Evolutionary conservation across 2,888 invertebrate genomes (phyloP).

Genomic region (Brachypterus glaber): DNA sequence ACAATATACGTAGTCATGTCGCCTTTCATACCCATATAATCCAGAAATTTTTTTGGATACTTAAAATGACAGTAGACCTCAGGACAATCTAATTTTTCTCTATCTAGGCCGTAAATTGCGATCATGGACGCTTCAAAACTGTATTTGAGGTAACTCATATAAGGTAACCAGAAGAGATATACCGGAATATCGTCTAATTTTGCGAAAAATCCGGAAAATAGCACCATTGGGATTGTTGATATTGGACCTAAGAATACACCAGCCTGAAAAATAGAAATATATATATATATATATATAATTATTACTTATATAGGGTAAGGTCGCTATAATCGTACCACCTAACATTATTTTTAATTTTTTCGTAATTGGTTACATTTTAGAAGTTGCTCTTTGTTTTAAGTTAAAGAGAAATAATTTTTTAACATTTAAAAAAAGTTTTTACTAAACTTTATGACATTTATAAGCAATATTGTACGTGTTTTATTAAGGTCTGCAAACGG

Average conservation of each 20-base stretch:
- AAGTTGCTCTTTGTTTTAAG: no score
- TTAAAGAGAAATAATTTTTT: conserved; percentile 7
- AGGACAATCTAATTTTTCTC: conserved; percentile 73
- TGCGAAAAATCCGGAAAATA: conserved; percentile 92
- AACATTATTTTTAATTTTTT: no score
- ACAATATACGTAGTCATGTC: conserved; percentile 58
- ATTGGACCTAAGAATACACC: conserved; percentile 78
- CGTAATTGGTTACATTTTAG: no score
- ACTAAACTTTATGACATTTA: no score
- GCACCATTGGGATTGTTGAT: conserved; percentile 79
- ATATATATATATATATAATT: no score
- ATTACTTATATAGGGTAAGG: no score
- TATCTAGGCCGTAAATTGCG: conserved; percentile 79
- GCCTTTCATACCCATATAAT: conserved; percentile 76
- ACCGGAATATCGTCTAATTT: conserved; percentile 84
- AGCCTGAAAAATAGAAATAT: conserved; percentile 43
- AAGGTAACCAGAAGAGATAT: conserved; percentile 82
- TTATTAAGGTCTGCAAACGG: no score
- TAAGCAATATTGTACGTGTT: no score
- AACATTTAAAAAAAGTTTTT: conserved; percentile 2
- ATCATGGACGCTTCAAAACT: conserved; percentile 90
- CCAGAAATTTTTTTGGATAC: conserved; percentile 70
- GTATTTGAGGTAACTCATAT: conserved; percentile 82
- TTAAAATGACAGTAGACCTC: conserved; percentile 77
- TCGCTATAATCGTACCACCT: no score